A percentile compares a stretch with the other conserved stretches of the same genome.
Conservation (phyloP, 2,113 vertebrate genomes). For the Lota lota region DNA sequence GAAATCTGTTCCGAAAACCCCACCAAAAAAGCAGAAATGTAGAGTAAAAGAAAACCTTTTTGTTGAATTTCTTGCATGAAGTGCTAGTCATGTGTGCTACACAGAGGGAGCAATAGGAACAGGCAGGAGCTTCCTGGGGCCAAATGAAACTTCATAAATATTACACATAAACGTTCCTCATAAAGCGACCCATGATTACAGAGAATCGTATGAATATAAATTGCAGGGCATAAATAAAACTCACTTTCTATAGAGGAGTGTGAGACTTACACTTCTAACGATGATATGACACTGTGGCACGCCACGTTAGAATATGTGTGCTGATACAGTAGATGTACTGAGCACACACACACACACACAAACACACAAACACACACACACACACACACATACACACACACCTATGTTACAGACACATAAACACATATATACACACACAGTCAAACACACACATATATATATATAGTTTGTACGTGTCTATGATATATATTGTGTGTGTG, state of each 20-base stretch:
- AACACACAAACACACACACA: too few relatives aligned
- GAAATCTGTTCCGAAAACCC: not conserved
- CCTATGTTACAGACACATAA: too few relatives aligned
- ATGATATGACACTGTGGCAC: too few relatives aligned
- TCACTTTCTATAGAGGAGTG: not conserved
- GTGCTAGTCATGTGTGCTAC: slow-evolving; percentile 20
- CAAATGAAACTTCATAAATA: slow-evolving; percentile 48
- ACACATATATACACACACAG: too few relatives aligned
- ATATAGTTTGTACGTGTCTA: too few relatives aligned
- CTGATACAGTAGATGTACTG: slow-evolving; percentile 2
- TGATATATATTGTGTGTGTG: too few relatives aligned
- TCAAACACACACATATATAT: too few relatives aligned
- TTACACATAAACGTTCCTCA: slow-evolving; percentile 39
- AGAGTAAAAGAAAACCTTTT: not conserved
- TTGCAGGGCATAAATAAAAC: slow-evolving; percentile 21
- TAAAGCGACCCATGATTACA: slow-evolving; percentile 49
- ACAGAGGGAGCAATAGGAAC: slow-evolving; percentile 17
- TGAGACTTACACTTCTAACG: not conserved
- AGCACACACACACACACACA: not conserved
- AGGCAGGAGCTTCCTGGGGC: slow-evolving; percentile 27
- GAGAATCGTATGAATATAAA: slow-evolving; percentile 57
- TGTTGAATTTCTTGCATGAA: too few relatives aligned
- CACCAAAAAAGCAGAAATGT: slow-evolving; percentile 4
- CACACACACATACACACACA: too few relatives aligned
- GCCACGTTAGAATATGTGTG: not conserved